Conservation (phyloP, 2,888 invertebrate species). For the Leptothorax acervorum region DNA sequence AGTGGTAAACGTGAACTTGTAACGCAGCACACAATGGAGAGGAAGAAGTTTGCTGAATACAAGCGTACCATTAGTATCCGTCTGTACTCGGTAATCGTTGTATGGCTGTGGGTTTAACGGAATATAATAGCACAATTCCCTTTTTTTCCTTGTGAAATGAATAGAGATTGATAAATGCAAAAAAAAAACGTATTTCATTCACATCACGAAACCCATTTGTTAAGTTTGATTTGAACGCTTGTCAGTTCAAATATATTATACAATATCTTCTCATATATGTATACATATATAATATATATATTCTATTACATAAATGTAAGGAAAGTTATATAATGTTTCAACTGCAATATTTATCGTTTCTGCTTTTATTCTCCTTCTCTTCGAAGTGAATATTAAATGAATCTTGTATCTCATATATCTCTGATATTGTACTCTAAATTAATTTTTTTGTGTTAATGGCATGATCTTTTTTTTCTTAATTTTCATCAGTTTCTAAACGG, state of each 20-base stretch:
- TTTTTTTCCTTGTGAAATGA: background rate
- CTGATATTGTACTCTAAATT: constrained; percentile 59
- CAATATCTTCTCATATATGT: constrained; percentile 44
- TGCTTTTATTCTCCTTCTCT: constrained; percentile 47
- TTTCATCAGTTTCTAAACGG: constrained; percentile 32
- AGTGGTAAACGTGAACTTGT: background rate
- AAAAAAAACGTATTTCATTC: constrained; percentile 36
- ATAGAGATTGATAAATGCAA: constrained; percentile 38
- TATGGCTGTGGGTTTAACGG: constrained; percentile 32
- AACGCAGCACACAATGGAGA: background rate
- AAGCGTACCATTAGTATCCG: background rate
- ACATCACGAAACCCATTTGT: constrained; percentile 19
- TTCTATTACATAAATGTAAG: constrained; percentile 52
- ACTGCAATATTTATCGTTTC: constrained; percentile 59
- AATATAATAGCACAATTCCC: constrained; percentile 33
- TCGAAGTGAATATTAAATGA: constrained; percentile 54
- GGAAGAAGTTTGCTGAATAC: constrained; percentile 10
- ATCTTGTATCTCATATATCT: constrained; percentile 44
- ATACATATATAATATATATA: constrained; percentile 41
- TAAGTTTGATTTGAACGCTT: constrained; percentile 40
- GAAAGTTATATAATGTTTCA: constrained; percentile 57
- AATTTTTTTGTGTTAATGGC: constrained; percentile 60
- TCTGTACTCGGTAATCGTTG: background rate
- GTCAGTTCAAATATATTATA: constrained; percentile 40
- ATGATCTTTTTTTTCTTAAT: constrained; percentile 19